These are phyloP conservation scores for Anoura caudifer DNA, from an alignment of 2,113 vertebrate species.

Conservation along the genomic window DNA sequence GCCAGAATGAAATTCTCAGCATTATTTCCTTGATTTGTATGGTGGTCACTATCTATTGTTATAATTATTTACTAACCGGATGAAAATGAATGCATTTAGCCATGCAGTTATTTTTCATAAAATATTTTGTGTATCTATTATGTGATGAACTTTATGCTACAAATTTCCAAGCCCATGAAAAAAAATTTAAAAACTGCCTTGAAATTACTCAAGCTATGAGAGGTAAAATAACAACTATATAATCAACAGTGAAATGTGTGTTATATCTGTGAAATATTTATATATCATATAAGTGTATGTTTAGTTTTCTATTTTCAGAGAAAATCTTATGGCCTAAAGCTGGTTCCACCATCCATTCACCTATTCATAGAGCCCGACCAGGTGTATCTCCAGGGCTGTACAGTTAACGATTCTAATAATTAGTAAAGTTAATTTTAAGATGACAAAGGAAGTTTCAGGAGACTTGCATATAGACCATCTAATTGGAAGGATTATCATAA, in stretches of 20 bases:
- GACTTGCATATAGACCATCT: not conserved
- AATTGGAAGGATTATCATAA: not conserved
- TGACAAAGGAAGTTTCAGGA: not conserved
- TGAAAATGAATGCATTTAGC: not conserved
- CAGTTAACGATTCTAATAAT: not conserved
- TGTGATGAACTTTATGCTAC: not conserved
- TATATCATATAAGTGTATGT: not conserved
- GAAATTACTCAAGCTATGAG: not conserved
- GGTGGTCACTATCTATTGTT: not conserved
- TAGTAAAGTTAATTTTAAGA: not conserved
- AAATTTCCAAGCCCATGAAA: not conserved
- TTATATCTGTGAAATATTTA: not conserved
- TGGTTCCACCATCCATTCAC: not conserved
- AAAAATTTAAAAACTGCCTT: not conserved
- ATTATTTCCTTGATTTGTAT: not conserved
- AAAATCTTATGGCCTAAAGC: not conserved
- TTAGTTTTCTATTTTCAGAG: not conserved
- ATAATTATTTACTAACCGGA: not conserved
- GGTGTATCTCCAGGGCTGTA: not conserved
- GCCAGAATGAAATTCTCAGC: not conserved
- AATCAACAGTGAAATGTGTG: not conserved
- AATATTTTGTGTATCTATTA: not conserved
- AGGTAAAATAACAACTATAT: not conserved
- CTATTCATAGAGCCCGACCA: not conserved
- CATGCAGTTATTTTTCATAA: not conserved